Base-by-base conservation (phyloP, 2,888 invertebrate species). In the Sphecodes monilicornis region DNA sequence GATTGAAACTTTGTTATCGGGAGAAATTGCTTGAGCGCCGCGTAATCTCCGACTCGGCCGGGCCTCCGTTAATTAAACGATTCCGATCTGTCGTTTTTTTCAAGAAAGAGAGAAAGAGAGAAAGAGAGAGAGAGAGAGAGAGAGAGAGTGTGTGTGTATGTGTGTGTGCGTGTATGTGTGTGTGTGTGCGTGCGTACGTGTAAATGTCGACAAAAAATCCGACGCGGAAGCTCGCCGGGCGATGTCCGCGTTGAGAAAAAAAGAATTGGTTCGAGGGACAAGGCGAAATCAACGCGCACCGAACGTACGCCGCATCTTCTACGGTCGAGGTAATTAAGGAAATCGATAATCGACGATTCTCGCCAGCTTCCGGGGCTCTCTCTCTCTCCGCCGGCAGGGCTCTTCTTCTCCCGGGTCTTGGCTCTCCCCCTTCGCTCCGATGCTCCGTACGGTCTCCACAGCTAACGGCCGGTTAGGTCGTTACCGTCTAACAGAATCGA, bases 401-500 rank as follows among this genome's bases (percentile, higher is more conserved):
- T 46, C 50, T 6, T 16, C 18, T 41, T 26, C n/a, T 29, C 4
- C 41, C 4, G 57, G n/a, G 57, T 57, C 16, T 22, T 11, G n/a
- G 2, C 11, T 11, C 4, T n/a, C 71, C 4, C 22, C 13, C 1
- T 18, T 2, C 4, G 2, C 6, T 32, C 10, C 29, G 32, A 4
- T 6, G 18, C 18, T 43, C 26, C 66, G 18, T n/a, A 36, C 57
- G 26, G 5, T 26, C 66, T 10, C 41, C 43, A 43, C 60, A 50
- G 54, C 43, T 70, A 66, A 68, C 72, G 72, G 76, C 83, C 88
- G 69, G 46, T 73, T 18, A 64, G 64, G 86, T 77, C 72, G 88
- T 86, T 85, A 86, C 76, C 87, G 78, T 86, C 90, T 90, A 83
- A 90, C 84, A 90, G 84, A 90, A 83, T 88, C 82, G 22, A 78